Evolutionary conservation across 2,797 vertebrate genomes (phyloP), one percentile per base, ranked within the genome.

Genomic region (Sarcophilus harrisii): DNA sequence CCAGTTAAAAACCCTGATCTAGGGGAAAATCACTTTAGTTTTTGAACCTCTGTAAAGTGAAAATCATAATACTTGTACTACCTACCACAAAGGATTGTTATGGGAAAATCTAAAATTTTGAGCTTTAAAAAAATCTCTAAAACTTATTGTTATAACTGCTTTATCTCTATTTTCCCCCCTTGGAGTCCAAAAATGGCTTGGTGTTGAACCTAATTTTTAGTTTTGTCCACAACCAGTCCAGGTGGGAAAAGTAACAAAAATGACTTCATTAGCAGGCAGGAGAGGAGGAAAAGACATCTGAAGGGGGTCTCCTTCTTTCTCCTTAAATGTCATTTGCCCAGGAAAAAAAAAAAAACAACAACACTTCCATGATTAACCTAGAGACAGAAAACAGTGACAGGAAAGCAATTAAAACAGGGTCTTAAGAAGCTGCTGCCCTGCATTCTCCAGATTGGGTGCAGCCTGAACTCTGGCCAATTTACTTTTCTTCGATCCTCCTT

Each of bases 381-480:
- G 54, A n/a, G 13, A 18, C 4, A 5, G 58, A 28, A 38, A 38
- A 1, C 55, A 1, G 0, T 10, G 0, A 14, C 24, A 9, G 3
- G 45, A 38, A 49, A 14, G 13, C n/a, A 45, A 57, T 38, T 9
- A 58, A 96, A 94, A 92, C 14, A 0, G 1, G 29, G 21, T 55
- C 18, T 60, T 21, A 60, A 4, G 62, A 28, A 94, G 89, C 1
- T 0, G 38, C 87, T 66, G 58, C 11, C 38, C 60, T 73, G 60
- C 14, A 62, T 91, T 90, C 54, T 90, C 8, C 49, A 28, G 60
- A 81, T 91, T 94, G 13, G 11, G 66, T 3, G 11, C 90, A 62
- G 1, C 0, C 38, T 18, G 91, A 96, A 87, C 1, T 2, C 62
- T 55, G 58, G 38, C n/a, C 52, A 73, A 5, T 16, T 94, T 9